Evolutionary conservation across 2,797 vertebrate genomes (phyloP), one percentile per base, ranked within the genome.

Genomic region (Thunnus albacares): DNA sequence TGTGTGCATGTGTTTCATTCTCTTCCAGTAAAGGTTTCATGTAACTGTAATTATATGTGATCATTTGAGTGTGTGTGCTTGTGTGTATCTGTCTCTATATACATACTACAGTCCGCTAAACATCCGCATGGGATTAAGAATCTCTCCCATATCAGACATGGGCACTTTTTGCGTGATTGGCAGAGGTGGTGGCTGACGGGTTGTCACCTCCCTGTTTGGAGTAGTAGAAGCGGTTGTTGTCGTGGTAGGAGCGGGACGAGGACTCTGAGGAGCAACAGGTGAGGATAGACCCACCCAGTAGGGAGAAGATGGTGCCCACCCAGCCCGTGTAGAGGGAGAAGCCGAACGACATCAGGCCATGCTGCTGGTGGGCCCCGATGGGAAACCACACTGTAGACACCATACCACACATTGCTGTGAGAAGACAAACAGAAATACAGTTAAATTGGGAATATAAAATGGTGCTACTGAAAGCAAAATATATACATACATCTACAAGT

Each of bases 311-410:
- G 0, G 96, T 95, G 18, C 98, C 98, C 2, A 98, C 95, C 98
- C 98, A 99, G 86, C 98, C 98, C 0, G 96, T 94, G 80, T 98
- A 99, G 59, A 99, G 95, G 12, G 98, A 99, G 93, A 97, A 98
- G 79, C 98, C 98, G 0, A 99, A 99, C 14, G 97, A 97, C 96
- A 99, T 97, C 69, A 99, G 95, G 85, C 95, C 95, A 14, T 94
- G 95, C 85, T 98, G 96, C 0, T 93, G 94, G 92, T 99, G 96
- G 45, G 96, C 97, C 0, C 97, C 97, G 22, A 99, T 96, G 0
- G 98, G 98, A 81, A 99, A 99, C 98, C 98, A 99, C 80, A 99
- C 94, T 0, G 98, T 99, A 0, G 97, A 97, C 0, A 99, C 96
- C 0, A 97, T 83, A 0, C 96, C 96, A 0, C 97, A 97, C 81